These are phyloP conservation scores for Tyrophagus putrescentiae DNA, from an alignment of 1,140 invertebrate genomes.

Conservation along the genomic window DNA sequence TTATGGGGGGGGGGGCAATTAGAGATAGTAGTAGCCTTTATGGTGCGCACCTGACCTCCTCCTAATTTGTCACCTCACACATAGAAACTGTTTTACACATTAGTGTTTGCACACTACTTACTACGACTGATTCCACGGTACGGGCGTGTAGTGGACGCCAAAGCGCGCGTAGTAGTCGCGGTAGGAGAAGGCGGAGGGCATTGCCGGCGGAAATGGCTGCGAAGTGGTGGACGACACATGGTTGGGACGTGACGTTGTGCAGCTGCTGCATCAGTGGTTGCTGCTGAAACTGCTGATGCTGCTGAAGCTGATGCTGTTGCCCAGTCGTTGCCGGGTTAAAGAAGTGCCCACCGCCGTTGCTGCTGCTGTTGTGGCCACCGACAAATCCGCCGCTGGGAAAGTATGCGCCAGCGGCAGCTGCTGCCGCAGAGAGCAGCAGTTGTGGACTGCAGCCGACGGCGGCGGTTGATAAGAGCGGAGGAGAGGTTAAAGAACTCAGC, in stretches of 20 bases:
- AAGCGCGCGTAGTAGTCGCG: neutral
- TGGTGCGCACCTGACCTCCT: no score
- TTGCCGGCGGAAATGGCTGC: neutral
- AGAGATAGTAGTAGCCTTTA: no score
- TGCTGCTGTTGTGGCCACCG: neutral
- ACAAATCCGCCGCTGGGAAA: neutral
- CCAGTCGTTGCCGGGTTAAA: conserved; percentile 7
- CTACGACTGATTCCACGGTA: conserved; percentile 24
- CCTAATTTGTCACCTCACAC: no score
- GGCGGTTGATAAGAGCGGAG: neutral
- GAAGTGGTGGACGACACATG: neutral
- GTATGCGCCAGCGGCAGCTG: neutral
- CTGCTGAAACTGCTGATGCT: neutral
- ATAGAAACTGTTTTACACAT: no score
- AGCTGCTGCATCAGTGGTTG: neutral
- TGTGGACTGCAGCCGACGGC: no score
- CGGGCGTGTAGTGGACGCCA: conserved; percentile 9
- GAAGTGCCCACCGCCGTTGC: no score
- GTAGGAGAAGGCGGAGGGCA: neutral
- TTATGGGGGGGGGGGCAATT: no score
- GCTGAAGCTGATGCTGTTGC: neutral
- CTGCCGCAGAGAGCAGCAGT: no score
- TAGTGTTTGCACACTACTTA: no score
- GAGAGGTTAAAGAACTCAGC: neutral
- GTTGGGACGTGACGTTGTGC: neutral